A percentile compares a stretch with the other conserved stretches of the same genome.
Conservation (phyloP, 2,888 invertebrate species). For the Dendrolimus pini region DNA sequence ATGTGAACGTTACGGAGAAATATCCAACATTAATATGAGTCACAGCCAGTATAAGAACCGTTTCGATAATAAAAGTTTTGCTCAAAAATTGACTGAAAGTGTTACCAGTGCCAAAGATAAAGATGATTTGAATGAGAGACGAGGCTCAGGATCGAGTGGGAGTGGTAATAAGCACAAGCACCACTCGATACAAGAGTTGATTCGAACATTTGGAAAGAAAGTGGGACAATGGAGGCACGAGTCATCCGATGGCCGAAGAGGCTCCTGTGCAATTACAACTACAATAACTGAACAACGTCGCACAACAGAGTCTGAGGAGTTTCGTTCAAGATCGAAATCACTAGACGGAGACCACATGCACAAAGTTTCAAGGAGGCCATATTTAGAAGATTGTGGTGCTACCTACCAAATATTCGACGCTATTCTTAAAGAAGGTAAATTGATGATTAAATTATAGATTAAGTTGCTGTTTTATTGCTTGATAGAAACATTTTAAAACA, state of each 20-base stretch:
- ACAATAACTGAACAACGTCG: constrained; percentile 63
- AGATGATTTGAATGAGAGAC: constrained; percentile 35
- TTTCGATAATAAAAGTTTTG: constrained; percentile 62
- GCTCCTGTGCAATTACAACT: constrained; percentile 58
- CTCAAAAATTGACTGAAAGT: constrained; percentile 55
- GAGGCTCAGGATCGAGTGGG: constrained; percentile 51
- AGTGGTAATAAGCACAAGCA: constrained; percentile 71
- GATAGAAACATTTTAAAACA: too few relatives aligned
- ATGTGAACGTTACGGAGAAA: constrained; percentile 68
- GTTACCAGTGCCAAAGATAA: constrained; percentile 31
- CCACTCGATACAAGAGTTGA: constrained; percentile 86
- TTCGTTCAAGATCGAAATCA: constrained; percentile 86
- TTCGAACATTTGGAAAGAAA: constrained; percentile 85
- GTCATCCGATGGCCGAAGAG: constrained; percentile 58
- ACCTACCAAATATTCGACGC: constrained; percentile 89
- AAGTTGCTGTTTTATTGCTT: too few relatives aligned
- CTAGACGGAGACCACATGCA: constrained; percentile 79
- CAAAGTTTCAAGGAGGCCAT: constrained; percentile 45
- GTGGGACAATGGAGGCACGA: constrained; percentile 84
- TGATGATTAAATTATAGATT: too few relatives aligned
- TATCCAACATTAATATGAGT: constrained; percentile 50
- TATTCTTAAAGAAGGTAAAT: constrained; percentile 78
- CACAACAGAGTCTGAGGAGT: constrained; percentile 76
- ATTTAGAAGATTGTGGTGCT: constrained; percentile 85
- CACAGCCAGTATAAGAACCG: constrained; percentile 38